These are phyloP conservation scores for Percopsis omiscomaycus DNA, from an alignment of 2,797 vertebrate species.

Conservation along the genomic window DNA sequence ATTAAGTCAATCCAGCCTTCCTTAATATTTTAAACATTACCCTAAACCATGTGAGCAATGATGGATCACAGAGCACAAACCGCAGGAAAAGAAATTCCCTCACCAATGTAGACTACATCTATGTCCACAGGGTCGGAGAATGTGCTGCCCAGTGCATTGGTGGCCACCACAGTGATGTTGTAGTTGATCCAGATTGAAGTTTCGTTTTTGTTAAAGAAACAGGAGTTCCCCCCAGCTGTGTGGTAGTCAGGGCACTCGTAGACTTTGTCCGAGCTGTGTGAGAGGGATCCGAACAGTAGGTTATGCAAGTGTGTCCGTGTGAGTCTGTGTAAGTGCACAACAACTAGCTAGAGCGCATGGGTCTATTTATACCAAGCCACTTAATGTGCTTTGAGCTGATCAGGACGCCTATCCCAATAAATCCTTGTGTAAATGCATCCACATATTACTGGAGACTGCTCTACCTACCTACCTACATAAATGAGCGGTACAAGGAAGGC, in stretches of 20 bases:
- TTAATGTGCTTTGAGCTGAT: no score
- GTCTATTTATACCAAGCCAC: no score
- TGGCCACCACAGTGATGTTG: conserved; percentile 87
- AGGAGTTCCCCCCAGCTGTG: conserved; percentile 87
- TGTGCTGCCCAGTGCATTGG: conserved; percentile 82
- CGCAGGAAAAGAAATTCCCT: conserved; percentile 40
- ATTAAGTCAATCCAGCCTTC: no score
- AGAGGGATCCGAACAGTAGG: conserved; percentile 8
- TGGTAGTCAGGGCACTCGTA: conserved; percentile 90
- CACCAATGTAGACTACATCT: conserved; percentile 89
- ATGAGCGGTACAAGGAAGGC: no score
- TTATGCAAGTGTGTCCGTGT: conserved; percentile 7
- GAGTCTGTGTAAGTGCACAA: no score
- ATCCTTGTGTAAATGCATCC: neutral
- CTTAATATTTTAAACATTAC: neutral
- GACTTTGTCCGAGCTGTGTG: conserved; percentile 64
- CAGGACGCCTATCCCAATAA: neutral
- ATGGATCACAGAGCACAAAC: neutral
- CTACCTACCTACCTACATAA: neutral
- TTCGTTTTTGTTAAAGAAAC: conserved; percentile 89
- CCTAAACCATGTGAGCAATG: neutral
- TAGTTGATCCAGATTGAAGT: conserved; percentile 87
- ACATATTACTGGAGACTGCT: no score
- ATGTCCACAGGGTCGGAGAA: conserved; percentile 82
- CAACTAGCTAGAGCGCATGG: no score